Percentiles rank a stretch among this genome's conserved stretches.
Evolutionary conservation across 2,888 invertebrate genomes (phyloP).

Genomic region (Rhogogaster chlorosoma): DNA sequence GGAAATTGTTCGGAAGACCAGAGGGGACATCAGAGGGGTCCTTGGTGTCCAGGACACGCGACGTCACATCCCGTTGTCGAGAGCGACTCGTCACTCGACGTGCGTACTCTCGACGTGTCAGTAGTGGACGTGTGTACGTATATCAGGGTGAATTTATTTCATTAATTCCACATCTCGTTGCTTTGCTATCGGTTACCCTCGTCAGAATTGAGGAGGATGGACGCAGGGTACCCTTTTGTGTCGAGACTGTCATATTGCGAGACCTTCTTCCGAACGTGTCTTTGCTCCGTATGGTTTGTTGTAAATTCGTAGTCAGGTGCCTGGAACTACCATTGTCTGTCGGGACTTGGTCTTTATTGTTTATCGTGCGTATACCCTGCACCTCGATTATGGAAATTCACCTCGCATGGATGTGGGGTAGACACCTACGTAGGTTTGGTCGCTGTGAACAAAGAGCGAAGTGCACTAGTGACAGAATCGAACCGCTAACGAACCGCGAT

Average conservation of each 20-base stretch:
- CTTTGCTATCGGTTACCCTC: background rate
- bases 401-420: background rate
- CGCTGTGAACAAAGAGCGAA: conserved; percentile 8
- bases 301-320: background rate
- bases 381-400: conserved; percentile 10
- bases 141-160: conserved; percentile 13
- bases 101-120: conserved; percentile 42
- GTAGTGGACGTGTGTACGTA: background rate
- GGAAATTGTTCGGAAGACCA: conserved; percentile 25
- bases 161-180: conserved; percentile 25
- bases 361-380: background rate
- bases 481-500: conserved; percentile 49
- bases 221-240: background rate
- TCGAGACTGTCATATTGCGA: background rate
- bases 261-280: background rate
- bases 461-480: conserved; percentile 46
- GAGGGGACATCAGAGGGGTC: conserved; percentile 59
- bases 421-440: background rate
- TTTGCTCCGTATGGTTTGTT: background rate
- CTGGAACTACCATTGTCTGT: background rate
- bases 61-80: conserved; percentile 62
- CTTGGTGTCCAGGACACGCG: conserved; percentile 71
- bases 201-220: background rate
- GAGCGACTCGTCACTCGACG: conserved; percentile 50
- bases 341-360: background rate